Percentiles rank a stretch among this genome's conserved stretches.
phyloP scores from a whole-genome alignment of 1,140 invertebrate genomes.

The Philopotamus ludificatus region DNA sequence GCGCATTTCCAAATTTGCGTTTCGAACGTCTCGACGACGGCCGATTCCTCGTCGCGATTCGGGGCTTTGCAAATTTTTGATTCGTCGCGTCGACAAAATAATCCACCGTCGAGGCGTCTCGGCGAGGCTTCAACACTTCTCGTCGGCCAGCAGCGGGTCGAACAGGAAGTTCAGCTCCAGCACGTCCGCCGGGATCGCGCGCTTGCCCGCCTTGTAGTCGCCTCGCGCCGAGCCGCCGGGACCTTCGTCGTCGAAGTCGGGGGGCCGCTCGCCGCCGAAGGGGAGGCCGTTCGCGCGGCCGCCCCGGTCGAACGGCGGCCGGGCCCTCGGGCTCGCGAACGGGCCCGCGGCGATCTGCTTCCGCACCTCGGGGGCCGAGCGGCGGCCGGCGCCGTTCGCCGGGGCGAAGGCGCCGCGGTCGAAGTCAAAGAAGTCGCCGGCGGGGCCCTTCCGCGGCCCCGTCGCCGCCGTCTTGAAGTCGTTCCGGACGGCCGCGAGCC shows the following conservation, averaged over 20 bases:
- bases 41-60: too few species aligned
- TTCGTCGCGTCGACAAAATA: background rate
- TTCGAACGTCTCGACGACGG: background rate
- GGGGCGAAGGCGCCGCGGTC: background rate
- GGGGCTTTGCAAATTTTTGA: background rate
- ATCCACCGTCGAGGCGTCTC: background rate
- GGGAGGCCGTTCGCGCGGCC: slow-evolving; percentile 47
- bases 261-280: slow-evolving; percentile 29
- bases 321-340: slow-evolving; percentile 24
- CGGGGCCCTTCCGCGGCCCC: slow-evolving; percentile 34
- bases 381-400: slow-evolving; percentile 46
- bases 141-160: slow-evolving; percentile 53
- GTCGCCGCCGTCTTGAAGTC: slow-evolving; percentile 51
- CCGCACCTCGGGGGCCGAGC: slow-evolving; percentile 51
- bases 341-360: slow-evolving; percentile 53
- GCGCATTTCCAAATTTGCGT: background rate
- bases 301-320: slow-evolving; percentile 44
- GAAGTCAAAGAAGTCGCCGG: slow-evolving; percentile 6
- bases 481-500: slow-evolving; percentile 51
- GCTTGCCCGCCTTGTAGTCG: slow-evolving; percentile 44
- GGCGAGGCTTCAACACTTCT: slow-evolving; percentile 49
- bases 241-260: slow-evolving; percentile 40
- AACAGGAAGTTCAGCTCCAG: slow-evolving; percentile 52
- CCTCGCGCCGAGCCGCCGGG: slow-evolving; percentile 38
- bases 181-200: slow-evolving; percentile 42